Evolutionary conservation across 1,140 invertebrate genomes (phyloP).

Genomic region (Holcopasites calliopsidis): DNA sequence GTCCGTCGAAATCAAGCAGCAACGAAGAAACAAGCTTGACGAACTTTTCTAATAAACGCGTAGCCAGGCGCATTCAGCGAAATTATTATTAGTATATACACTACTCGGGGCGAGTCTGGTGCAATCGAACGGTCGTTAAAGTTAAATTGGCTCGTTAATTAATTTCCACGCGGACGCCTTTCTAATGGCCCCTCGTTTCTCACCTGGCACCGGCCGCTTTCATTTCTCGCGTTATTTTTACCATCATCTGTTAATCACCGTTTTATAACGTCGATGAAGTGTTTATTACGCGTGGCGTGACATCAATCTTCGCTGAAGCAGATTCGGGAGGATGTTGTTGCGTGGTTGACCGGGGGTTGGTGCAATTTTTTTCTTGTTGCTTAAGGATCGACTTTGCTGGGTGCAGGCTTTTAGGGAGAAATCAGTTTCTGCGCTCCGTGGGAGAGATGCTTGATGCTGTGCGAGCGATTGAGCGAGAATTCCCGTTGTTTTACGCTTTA

Average conservation of each 20-base stretch:
- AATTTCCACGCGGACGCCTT: conserved; percentile 67
- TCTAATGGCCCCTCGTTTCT: conserved; percentile 41
- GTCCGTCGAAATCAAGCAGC: conserved; percentile 57
- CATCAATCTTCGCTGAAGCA: not conserved
- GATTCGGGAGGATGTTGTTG: not conserved
- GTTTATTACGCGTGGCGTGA: not conserved
- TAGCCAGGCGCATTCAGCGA: conserved; percentile 44
- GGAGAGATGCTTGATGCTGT: too few relatives aligned
- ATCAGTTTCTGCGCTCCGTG: too few relatives aligned
- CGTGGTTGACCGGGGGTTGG: not conserved
- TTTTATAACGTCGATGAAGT: conserved; percentile 1
- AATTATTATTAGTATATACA: conserved; percentile 72
- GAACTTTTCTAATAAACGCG: conserved; percentile 57
- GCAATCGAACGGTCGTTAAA: conserved; percentile 69
- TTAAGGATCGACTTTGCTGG: not conserved
- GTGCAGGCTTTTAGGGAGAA: not conserved
- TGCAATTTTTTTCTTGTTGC: not conserved
- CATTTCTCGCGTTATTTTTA: conserved; percentile 29
- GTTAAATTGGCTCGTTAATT: conserved; percentile 76
- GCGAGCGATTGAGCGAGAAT: too few relatives aligned
- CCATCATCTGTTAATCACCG: conserved; percentile 17
- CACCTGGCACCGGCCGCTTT: not conserved
- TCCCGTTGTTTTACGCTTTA: too few relatives aligned
- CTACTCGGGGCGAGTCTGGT: conserved; percentile 39
- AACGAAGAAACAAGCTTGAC: conserved; percentile 57